Percentiles rank a stretch among this genome's conserved stretches.
phyloP scores from a whole-genome alignment of 2,888 invertebrate species.

The Sialis lutaria region DNA sequence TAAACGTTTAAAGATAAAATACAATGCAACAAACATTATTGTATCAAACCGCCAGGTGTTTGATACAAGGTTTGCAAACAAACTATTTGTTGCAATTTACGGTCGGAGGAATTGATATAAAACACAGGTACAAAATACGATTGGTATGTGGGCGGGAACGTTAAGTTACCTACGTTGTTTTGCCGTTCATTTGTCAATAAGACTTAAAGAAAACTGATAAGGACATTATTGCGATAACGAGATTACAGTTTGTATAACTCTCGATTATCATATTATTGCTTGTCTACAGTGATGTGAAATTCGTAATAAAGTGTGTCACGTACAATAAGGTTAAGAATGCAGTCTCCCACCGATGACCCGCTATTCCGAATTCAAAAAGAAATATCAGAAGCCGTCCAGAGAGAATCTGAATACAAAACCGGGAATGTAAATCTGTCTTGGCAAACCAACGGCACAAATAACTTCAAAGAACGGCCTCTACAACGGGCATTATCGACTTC shows the following conservation, averaged over 20 bases:
- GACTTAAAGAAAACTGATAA: neutral
- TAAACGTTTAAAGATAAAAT: no score
- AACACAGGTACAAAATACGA: no score
- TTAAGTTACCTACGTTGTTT: no score
- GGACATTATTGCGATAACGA: neutral
- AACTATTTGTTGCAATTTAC: no score
- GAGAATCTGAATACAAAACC: slow-evolving; percentile 46
- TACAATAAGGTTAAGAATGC: slow-evolving; percentile 9
- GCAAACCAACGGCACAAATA: slow-evolving; percentile 1
- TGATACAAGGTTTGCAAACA: no score
- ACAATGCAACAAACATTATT: no score
- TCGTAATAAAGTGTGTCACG: neutral
- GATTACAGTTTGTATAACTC: neutral
- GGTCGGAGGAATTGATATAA: no score
- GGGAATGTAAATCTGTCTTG: neutral
- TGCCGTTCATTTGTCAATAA: no score
- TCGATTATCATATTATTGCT: neutral
- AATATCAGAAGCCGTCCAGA: slow-evolving; percentile 68
- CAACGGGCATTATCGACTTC: slow-evolving; percentile 22
- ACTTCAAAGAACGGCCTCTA: slow-evolving; percentile 9
- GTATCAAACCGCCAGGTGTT: no score
- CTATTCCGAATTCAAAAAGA: slow-evolving; percentile 73
- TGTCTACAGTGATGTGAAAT: neutral
- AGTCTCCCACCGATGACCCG: slow-evolving; percentile 37
- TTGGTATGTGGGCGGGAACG: no score